Conservation (phyloP, 2,888 invertebrate genomes). For the Pammene aurita region DNA sequence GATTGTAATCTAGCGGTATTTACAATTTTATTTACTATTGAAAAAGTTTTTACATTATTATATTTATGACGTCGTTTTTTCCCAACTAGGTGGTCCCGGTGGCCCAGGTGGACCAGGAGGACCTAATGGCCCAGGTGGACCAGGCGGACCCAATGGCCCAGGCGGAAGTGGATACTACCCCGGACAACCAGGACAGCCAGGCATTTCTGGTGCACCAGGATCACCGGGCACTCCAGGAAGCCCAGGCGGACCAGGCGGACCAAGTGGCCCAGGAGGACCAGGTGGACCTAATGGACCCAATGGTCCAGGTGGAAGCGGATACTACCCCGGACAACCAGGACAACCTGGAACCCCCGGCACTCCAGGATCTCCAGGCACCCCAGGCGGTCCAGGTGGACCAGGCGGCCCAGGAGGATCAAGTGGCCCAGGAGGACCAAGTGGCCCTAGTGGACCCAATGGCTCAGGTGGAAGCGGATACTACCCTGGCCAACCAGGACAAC, state of each 20-base stretch:
- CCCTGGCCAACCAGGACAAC: conserved; percentile 49
- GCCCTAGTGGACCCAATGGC: no score
- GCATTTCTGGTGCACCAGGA: conserved; percentile 46
- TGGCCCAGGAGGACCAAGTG: conserved; percentile 19
- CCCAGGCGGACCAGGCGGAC: conserved; percentile 74
- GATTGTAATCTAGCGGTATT: no score
- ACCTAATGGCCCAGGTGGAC: conserved; percentile 55
- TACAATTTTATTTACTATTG: no score
- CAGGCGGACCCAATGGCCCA: conserved; percentile 48
- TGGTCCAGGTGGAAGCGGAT: conserved; percentile 59
- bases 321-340: conserved; percentile 52
- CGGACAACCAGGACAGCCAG: conserved; percentile 42
- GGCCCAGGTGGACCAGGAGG: conserved; percentile 47
- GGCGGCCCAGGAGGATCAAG: conserved; percentile 38
- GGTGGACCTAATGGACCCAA: conserved; percentile 65
- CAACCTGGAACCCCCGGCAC: conserved; percentile 47
- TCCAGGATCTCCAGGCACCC: conserved; percentile 49
- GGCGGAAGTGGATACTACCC: conserved; percentile 51
- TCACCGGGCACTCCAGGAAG: conserved; percentile 44
- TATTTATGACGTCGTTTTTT: not conserved
- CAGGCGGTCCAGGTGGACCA: conserved; percentile 57
- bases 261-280: conserved; percentile 59
- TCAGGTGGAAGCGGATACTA: conserved; percentile 51
- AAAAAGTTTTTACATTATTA: no score
- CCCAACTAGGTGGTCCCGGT: conserved; percentile 36